phyloP scores from a whole-genome alignment of 2,888 invertebrate genomes.

The Pollenia angustigena region DNA sequence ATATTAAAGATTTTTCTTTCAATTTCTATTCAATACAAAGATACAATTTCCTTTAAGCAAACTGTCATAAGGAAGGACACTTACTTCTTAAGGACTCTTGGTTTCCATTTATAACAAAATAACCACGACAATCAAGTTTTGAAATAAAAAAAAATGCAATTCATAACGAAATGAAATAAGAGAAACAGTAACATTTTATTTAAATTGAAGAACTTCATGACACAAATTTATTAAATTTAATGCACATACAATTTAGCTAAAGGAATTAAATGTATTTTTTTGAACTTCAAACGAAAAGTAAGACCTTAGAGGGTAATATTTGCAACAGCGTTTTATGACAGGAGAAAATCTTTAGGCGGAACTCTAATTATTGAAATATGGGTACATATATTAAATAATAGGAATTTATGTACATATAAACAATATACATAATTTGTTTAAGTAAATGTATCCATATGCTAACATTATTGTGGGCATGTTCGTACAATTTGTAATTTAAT shows the following conservation, averaged over 20 bases:
- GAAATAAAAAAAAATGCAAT: too few relatives aligned
- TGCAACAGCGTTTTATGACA: too few relatives aligned
- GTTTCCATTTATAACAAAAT: background rate
- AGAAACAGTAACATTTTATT: too few relatives aligned
- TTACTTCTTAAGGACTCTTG: constrained; percentile 5
- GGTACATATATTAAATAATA: background rate
- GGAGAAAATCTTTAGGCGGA: too few relatives aligned
- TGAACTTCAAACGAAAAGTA: too few relatives aligned
- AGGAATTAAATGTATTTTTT: background rate
- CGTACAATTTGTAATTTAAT: background rate
- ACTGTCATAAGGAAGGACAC: background rate
- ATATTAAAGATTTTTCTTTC: background rate
- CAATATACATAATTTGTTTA: background rate
- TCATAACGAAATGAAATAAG: too few relatives aligned
- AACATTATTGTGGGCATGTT: background rate
- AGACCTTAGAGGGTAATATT: too few relatives aligned
- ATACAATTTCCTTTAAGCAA: background rate
- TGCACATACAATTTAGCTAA: background rate
- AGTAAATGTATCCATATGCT: constrained; percentile 5
- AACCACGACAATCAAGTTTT: background rate
- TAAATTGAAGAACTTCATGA: background rate
- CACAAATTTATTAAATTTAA: background rate
- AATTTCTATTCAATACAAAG: background rate
- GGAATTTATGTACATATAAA: background rate
- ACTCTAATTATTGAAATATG: background rate